phyloP scores from a whole-genome alignment of 1,140 invertebrate species.

The Pomacea maculata region DNA sequence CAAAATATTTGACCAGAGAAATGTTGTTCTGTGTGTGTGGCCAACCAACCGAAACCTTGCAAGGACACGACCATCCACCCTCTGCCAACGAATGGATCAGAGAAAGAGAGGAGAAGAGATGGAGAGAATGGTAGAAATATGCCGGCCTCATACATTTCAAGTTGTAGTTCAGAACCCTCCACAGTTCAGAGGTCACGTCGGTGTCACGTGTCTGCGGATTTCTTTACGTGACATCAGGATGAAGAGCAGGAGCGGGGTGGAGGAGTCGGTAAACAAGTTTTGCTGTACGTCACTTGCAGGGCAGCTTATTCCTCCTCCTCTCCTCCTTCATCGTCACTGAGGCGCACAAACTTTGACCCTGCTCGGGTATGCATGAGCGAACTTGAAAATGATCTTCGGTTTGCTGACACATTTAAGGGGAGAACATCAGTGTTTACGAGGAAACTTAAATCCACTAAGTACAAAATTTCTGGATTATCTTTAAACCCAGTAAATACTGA shows the following conservation, averaged over 20 bases:
- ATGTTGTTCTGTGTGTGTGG: neutral
- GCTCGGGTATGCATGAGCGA: no score
- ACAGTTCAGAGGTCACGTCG: no score
- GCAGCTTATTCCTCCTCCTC: neutral
- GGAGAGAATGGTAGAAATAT: neutral
- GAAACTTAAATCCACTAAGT: no score
- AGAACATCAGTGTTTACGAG: no score
- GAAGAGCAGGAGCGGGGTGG: neutral
- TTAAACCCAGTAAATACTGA: no score
- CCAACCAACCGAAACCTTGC: neutral
- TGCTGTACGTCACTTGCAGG: neutral
- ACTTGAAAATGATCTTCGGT: no score
- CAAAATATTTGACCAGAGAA: neutral
- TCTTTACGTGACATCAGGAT: neutral
- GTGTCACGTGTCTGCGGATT: no score
- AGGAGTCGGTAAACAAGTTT: neutral
- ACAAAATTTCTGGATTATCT: no score
- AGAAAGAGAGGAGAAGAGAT: neutral
- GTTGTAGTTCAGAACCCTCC: neutral
- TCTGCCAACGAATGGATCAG: neutral
- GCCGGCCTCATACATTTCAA: neutral
- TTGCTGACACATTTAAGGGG: no score
- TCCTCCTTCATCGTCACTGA: neutral
- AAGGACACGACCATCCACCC: neutral
- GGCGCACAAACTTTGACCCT: no score